Percentiles rank a stretch among this genome's conserved stretches.
Conservation (phyloP, 53 echinoderm and acorn worm genomes). For the Hippasteria phrygiana region DNA sequence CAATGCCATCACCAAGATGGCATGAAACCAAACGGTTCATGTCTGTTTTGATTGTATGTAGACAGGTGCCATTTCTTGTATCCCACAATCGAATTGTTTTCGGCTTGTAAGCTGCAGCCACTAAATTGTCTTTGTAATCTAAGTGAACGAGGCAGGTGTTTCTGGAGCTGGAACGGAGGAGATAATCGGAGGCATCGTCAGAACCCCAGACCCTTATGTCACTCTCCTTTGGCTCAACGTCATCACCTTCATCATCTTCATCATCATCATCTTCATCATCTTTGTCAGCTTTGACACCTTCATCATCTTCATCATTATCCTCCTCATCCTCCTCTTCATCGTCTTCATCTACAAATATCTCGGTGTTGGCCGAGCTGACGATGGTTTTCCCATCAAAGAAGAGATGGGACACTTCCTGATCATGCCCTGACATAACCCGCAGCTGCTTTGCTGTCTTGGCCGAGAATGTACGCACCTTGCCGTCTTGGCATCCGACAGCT, state of each 20-base stretch:
- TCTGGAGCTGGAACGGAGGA: background rate
- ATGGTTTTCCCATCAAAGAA: conserved; percentile 14
- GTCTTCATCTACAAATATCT: background rate
- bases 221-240: background rate
- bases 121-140: conserved; percentile 15
- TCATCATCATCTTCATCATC: background rate
- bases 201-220: background rate
- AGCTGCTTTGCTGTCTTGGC: background rate
- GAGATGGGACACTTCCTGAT: background rate
- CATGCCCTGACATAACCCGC: background rate
- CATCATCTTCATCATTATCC: too few species aligned
- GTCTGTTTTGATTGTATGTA: conserved; percentile 1
- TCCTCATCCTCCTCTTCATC: too few species aligned
- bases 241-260: background rate
- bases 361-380: background rate
- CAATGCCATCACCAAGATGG: conserved; percentile 17
- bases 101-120: conserved; percentile 5
- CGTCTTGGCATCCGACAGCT: background rate
- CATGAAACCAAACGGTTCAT: background rate
- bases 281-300: too few species aligned
- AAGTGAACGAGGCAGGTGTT: background rate
- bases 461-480: background rate
- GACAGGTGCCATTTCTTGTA: background rate
- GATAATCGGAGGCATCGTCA: background rate
- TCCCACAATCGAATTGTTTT: conserved; percentile 29